These are phyloP conservation scores for Galeruca laticollis DNA, from an alignment of 2,888 invertebrate genomes.

Conservation along the genomic window DNA sequence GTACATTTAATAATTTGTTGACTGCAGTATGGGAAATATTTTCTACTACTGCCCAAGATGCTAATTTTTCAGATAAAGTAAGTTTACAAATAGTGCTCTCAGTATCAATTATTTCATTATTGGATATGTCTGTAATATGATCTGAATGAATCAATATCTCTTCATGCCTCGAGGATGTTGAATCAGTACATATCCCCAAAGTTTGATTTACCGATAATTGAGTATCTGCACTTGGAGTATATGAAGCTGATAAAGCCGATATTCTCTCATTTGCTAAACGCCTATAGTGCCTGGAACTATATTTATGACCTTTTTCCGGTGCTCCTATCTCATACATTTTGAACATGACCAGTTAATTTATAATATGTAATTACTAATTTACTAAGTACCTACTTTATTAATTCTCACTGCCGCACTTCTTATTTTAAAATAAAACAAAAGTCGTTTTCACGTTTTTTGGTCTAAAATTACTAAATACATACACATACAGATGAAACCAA, in stretches of 20 bases:
- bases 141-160: neutral
- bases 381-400: neutral
- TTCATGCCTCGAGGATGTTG: neutral
- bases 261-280: no score
- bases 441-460: neutral
- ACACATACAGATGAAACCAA: no score
- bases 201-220: conserved; percentile 1
- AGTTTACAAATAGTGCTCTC: neutral
- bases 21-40: conserved; percentile 7
- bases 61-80: conserved; percentile 8
- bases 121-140: conserved; percentile 1
- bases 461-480: no score
- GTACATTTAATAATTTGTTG: conserved; percentile 17
- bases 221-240: no score
- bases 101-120: neutral
- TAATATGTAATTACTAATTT: neutral
- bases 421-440: neutral
- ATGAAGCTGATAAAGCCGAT: no score
- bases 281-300: no score
- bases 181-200: neutral
- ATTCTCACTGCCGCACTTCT: neutral
- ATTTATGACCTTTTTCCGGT: no score
- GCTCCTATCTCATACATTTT: conserved; percentile 2
- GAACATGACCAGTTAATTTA: conserved; percentile 1
- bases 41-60: conserved; percentile 26